Evolutionary conservation across 2,888 invertebrate genomes (phyloP), one percentile per base, ranked within the genome.

Genomic region (Gisinianus flammeolus): DNA sequence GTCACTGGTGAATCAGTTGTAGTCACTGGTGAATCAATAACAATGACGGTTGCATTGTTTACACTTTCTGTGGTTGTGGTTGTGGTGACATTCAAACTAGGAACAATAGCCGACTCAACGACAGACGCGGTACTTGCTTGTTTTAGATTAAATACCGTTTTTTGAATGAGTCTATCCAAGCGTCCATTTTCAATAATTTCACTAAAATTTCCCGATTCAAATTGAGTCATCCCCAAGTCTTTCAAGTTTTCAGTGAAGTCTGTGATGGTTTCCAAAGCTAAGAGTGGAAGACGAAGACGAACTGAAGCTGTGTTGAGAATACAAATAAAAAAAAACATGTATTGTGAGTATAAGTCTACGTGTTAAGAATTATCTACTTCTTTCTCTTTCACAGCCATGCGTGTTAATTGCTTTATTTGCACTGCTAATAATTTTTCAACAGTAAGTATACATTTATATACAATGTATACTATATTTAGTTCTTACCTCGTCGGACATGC

Each of bases 251-350:
- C 44, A 12, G 26, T 62, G 31, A 79, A 64, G 12, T 72, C 78
- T 0, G 75, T 77, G 19, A 70, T 44, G 35, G 79, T 75, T 30
- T 80, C 69, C 8, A 83, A 73, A 10, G 72, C 68, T 22, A 84
- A 79, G 16, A 58, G 67, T n/a, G 84, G 84, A 28, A 84, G 70
- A 31, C 83, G 74, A 2, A 84, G 79, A 30, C 82, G 64, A 12
- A 58, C 77, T 52, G 69, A 24, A 28, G 26, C 78, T n/a, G n/a
- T n/a, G n/a, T n/a, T n/a, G n/a, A n/a, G n/a, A n/a, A n/a, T n/a
- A n/a, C n/a, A n/a, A n/a, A n/a, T n/a, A n/a, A n/a, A n/a, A n/a
- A n/a, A n/a, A n/a, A n/a, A n/a, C n/a, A n/a, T n/a, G n/a, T n/a
- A n/a, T n/a, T n/a, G n/a, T n/a, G n/a, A n/a, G n/a, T n/a, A n/a